phyloP scores from a whole-genome alignment of 2,797 vertebrate genomes.

The Synanceia verrucosa region DNA sequence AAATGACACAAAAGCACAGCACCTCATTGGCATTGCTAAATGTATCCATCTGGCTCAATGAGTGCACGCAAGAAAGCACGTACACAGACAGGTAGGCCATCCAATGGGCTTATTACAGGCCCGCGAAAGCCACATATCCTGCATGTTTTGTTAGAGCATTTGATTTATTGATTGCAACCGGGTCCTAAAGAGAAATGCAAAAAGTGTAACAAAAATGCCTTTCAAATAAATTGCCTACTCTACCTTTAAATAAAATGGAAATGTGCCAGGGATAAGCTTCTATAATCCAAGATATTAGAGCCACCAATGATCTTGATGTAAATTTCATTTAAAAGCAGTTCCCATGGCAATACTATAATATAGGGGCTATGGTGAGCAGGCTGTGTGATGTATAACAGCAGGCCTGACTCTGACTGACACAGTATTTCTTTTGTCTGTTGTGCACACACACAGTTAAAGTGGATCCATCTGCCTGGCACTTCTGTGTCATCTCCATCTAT shows the following conservation, averaged over 20 bases:
- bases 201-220: background rate
- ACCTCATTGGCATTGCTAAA: background rate
- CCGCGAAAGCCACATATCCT: background rate
- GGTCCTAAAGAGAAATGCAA: background rate
- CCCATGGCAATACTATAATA: conserved; percentile 9
- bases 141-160: background rate
- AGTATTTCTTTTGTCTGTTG: background rate
- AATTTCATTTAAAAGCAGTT: conserved; percentile 15
- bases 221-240: background rate
- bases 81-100: background rate
- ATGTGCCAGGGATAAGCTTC: conserved; percentile 31
- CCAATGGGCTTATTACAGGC: background rate
- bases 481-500: background rate
- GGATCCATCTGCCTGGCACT: background rate
- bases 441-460: background rate
- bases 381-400: background rate
- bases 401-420: background rate
- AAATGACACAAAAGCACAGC: background rate
- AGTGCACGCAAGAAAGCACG: background rate
- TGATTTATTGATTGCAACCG: background rate
- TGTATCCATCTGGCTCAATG: background rate
- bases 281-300: conserved; percentile 35
- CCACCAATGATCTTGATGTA: conserved; percentile 9
- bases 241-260: conserved; percentile 19
- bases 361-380: background rate